A percentile compares a stretch with the other conserved stretches of the same genome.
Evolutionary conservation across 1,140 invertebrate species (phyloP).

Genomic region (Drosophila saltans): DNA sequence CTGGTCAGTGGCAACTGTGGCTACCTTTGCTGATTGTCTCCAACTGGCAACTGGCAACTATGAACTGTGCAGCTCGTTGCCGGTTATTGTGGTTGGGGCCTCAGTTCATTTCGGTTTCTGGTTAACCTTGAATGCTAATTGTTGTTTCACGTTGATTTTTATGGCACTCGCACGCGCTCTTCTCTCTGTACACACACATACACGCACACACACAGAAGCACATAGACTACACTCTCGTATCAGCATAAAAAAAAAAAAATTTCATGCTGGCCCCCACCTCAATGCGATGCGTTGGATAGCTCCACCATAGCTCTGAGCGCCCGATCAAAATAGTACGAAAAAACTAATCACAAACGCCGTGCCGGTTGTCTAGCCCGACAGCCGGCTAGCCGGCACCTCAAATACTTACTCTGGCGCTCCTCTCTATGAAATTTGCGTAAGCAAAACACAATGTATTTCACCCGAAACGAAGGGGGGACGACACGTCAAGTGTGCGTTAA

Average conservation of each 20-base stretch:
- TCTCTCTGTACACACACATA: constrained; percentile 27
- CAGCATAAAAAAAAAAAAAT: constrained; percentile 65
- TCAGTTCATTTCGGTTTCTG: constrained; percentile 62
- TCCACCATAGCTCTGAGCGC: constrained; percentile 52
- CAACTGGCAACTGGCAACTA: constrained; percentile 48
- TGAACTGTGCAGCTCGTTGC: constrained; percentile 19
- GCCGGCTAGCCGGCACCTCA: constrained; percentile 23
- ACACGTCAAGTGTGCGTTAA: constrained; percentile 13
- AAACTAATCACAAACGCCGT: constrained; percentile 75
- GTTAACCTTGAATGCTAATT: constrained; percentile 81
- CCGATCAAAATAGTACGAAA: constrained; percentile 81
- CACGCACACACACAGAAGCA: constrained; percentile 2
- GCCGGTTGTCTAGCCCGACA: constrained; percentile 67
- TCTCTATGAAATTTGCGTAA: constrained; percentile 66
- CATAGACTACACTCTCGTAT: constrained; percentile 41
- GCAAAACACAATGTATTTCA: constrained; percentile 59
- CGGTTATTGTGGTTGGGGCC: constrained; percentile 8
- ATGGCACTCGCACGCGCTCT: constrained; percentile 59
- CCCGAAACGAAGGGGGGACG: constrained; percentile 25
- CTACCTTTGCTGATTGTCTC: constrained; percentile 34
- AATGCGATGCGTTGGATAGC: constrained; percentile 15
- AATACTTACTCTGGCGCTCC: not conserved
- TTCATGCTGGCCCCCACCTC: constrained; percentile 52
- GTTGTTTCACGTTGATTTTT: constrained; percentile 77
- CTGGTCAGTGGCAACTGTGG: constrained; percentile 18